Evolutionary conservation across 2,797 vertebrate genomes (phyloP).

Genomic region (Vultur gryphus): DNA sequence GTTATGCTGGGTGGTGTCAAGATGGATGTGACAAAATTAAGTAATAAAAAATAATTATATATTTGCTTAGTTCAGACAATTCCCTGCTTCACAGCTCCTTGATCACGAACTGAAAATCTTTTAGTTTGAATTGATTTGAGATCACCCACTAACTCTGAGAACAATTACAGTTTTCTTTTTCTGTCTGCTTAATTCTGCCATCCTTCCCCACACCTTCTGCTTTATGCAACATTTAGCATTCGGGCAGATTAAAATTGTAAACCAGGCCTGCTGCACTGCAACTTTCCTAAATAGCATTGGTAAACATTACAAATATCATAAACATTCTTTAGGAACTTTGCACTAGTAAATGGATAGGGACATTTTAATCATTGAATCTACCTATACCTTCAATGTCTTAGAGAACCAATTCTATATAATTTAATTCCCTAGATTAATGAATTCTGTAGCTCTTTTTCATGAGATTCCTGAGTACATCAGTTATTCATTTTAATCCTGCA

Average conservation of each 20-base stretch:
- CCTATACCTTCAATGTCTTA: not conserved
- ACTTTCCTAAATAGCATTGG: not conserved
- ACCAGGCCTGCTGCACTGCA: not conserved
- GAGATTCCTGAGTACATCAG: not conserved
- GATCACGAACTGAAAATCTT: not conserved
- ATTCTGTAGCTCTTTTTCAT: not conserved
- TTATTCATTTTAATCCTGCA: not conserved
- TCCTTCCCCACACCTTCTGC: not conserved
- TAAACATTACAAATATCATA: not conserved
- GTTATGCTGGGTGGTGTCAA: not conserved
- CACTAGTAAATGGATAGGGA: not conserved
- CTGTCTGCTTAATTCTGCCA: not conserved
- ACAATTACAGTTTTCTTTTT: not conserved
- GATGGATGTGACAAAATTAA: not conserved
- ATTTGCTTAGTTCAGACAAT: not conserved
- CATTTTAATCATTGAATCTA: not conserved
- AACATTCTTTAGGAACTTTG: not conserved
- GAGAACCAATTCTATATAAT: not conserved
- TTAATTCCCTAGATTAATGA: not conserved
- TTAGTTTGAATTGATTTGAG: not conserved
- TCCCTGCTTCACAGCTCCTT: not conserved
- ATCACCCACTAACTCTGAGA: not conserved
- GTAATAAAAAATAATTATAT: not conserved
- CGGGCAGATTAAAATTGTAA: not conserved
- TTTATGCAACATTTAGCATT: not conserved